Evolutionary conservation across 23 tunicate genomes (phyloP).

Genomic region (Phallusia fumigata): DNA sequence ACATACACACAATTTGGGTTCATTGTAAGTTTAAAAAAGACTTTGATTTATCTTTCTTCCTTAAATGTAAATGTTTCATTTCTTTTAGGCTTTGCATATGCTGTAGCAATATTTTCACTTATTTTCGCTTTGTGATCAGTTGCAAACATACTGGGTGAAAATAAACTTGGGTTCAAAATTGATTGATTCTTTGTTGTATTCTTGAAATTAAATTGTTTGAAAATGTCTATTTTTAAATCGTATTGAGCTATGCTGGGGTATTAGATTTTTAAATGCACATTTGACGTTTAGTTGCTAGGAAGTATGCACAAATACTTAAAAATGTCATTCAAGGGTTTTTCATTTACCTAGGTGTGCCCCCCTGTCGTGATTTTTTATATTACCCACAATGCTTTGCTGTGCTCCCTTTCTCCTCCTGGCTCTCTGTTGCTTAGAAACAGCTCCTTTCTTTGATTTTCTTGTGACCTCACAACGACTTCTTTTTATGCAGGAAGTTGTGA

Average conservation of each 20-base stretch:
- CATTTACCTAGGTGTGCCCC: background rate
- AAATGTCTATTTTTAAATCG: too few species aligned
- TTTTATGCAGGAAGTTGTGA: slow-evolving; percentile 19
- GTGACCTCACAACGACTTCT: slow-evolving; percentile 13
- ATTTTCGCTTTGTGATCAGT: background rate
- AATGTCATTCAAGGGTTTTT: background rate
- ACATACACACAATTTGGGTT: too few species aligned
- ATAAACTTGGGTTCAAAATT: background rate
- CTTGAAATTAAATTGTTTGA: too few species aligned
- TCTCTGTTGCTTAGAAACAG: slow-evolving; percentile 28
- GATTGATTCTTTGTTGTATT: background rate
- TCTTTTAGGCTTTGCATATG: background rate
- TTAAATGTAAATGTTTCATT: too few species aligned
- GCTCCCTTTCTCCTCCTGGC: slow-evolving; percentile 12
- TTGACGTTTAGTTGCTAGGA: too few species aligned
- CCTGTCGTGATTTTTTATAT: background rate
- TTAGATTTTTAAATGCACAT: too few species aligned
- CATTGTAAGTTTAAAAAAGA: too few species aligned
- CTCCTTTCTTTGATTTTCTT: background rate
- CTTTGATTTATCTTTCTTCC: too few species aligned
- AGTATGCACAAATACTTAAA: too few species aligned
- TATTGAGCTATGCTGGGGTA: too few species aligned
- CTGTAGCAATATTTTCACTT: background rate
- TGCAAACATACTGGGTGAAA: background rate
- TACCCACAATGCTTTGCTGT: slow-evolving; percentile 52